Percentiles rank a stretch among this genome's conserved stretches.
phyloP scores from a whole-genome alignment of 1,140 invertebrate species.

The Himalopsyche phryganea region DNA sequence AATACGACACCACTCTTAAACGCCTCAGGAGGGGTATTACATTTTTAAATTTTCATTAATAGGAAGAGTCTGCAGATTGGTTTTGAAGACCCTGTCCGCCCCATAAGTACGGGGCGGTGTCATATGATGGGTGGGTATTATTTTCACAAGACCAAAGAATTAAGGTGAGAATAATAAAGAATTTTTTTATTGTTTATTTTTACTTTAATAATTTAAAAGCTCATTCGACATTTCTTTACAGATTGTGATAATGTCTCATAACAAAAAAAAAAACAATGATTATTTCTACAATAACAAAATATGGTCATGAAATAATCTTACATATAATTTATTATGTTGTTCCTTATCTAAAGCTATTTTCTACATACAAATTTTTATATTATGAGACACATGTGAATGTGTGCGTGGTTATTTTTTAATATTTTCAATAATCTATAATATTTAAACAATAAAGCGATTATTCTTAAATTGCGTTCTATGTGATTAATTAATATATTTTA shows the following conservation, averaged over 20 bases:
- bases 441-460: slow-evolving; percentile 10
- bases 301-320: slow-evolving; percentile 14
- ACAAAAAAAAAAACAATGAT: slow-evolving; percentile 25
- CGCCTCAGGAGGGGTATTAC: too few species aligned
- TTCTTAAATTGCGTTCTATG: neutral
- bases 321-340: slow-evolving; percentile 13
- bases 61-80: too few species aligned
- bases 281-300: slow-evolving; percentile 22
- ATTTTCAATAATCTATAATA: slow-evolving; percentile 1
- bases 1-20: too few species aligned
- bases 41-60: too few species aligned
- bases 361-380: slow-evolving; percentile 1
- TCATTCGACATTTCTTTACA: slow-evolving; percentile 27
- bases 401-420: slow-evolving; percentile 23
- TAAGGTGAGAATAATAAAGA: too few species aligned
- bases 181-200: slow-evolving; percentile 6
- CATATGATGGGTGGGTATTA: too few species aligned
- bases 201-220: slow-evolving; percentile 32
- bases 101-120: too few species aligned
- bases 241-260: slow-evolving; percentile 23
- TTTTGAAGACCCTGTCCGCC: too few species aligned
- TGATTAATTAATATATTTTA: slow-evolving; percentile 5
- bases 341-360: neutral
- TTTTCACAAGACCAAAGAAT: too few species aligned
- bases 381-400: slow-evolving; percentile 10